These are phyloP conservation scores for Heloderma charlesbogerti DNA, from an alignment of 2,113 vertebrate species.

Conservation along the genomic window DNA sequence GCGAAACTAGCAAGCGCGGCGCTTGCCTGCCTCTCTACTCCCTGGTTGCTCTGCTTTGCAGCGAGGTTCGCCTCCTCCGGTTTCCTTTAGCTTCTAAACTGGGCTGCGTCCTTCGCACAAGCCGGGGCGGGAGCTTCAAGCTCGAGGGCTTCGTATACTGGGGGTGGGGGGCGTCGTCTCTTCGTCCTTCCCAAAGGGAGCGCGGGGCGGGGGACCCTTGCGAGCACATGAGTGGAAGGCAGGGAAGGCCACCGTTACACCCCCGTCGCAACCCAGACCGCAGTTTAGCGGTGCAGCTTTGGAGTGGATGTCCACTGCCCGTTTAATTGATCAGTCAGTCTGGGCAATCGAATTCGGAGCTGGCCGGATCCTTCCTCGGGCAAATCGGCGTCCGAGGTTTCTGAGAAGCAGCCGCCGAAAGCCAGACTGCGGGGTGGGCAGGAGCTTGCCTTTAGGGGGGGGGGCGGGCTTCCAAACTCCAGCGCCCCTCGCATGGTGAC, in stretches of 20 bases:
- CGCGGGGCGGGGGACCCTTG: constrained; percentile 34
- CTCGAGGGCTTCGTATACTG: constrained; percentile 47
- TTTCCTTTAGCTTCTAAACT: constrained; percentile 49
- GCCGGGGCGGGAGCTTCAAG: constrained; percentile 2
- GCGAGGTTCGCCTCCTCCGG: background rate
- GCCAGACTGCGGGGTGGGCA: too few relatives aligned
- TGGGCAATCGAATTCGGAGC: too few relatives aligned
- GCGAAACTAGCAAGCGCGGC: background rate
- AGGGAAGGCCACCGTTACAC: constrained; percentile 69
- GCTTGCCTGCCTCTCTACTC: background rate
- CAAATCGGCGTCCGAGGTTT: background rate
- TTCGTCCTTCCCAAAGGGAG: constrained; percentile 46
- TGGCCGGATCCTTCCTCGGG: background rate
- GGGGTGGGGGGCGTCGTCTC: too few relatives aligned
- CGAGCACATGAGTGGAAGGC: constrained; percentile 71
- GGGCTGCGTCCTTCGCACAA: constrained; percentile 40
- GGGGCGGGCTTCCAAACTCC: background rate
- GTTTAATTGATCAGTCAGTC: background rate
- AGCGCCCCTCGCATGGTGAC: background rate
- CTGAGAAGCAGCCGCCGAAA: background rate
- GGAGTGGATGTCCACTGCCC: constrained; percentile 42
- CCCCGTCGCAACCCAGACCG: constrained; percentile 66
- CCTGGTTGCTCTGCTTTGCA: constrained; percentile 11
- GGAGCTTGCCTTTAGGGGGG: too few relatives aligned
- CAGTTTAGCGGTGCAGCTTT: constrained; percentile 69